Evolutionary conservation across 2,113 vertebrate species (phyloP), one percentile per base, ranked within the genome.

Genomic region (Propithecus coquereli): DNA sequence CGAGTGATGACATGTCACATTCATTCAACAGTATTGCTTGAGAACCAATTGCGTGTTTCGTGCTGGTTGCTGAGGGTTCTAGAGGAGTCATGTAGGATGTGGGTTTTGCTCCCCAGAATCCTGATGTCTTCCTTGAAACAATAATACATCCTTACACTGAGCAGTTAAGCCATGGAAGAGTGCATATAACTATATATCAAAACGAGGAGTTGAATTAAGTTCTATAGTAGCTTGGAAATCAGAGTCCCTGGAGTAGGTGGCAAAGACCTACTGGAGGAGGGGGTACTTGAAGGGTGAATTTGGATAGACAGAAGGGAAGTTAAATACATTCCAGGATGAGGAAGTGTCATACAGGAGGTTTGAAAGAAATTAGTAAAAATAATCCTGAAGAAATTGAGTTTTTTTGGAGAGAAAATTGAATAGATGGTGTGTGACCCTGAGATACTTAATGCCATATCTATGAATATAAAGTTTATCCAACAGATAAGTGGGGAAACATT

Each of bases 21-120:
- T 70, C n/a, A 83, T 71, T 94, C 40, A 85, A 4, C 32, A 91
- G 54, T 66, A 45, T 52, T 94, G 94, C 84, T 45, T 91, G 73
- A 91, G 68, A 90, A 70, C 11, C 2, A 14, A 45, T 13, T 77
- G 0, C 65, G 37, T 96, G 54, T 66, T 5, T 32, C 50, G 17
- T 52, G 23, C 34, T 92, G 25, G 63, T 20, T 59, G 34, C 27
- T 84, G 27, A 91, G 7, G 25, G 34, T 52, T 68, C 80, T 32
- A 68, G 61, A 85, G 52, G 84, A 80, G 20, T 66, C 34, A 57
- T 3, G 1, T 40, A 50, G 66, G 61, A 68, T 47, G 2, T 83
- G 25, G 6, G 16, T 43, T 87, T 91, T 93, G 45, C 2, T 57
- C 20, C 61, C 50, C 32, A 91, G 81, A 77, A 74, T 59, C 1